Evolutionary conservation across 1,140 invertebrate species (phyloP).

Genomic region (Hylyphantes graminicola): DNA sequence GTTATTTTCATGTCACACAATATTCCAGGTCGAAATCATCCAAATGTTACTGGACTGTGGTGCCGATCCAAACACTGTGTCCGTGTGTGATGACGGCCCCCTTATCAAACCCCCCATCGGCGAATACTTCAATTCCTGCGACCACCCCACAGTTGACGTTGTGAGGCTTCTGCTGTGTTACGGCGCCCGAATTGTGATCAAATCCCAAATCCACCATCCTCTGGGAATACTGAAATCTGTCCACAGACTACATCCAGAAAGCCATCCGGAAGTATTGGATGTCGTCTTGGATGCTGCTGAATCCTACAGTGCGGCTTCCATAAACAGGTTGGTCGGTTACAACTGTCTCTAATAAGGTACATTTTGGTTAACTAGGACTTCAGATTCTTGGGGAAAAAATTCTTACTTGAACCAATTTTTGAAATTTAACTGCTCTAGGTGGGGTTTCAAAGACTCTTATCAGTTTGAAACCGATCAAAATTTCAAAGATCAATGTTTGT

Average conservation of each 20-base stretch:
- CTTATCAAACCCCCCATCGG: constrained; percentile 77
- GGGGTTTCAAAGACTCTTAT: no score
- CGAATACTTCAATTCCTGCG: constrained; percentile 84
- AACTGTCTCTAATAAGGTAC: no score
- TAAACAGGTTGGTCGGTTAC: constrained; percentile 67
- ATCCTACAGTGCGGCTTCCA: constrained; percentile 79
- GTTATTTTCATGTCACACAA: not conserved
- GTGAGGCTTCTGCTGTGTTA: constrained; percentile 80
- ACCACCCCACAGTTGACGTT: constrained; percentile 76
- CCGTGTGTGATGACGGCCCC: constrained; percentile 70
- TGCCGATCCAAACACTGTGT: constrained; percentile 84
- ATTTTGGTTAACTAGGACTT: no score
- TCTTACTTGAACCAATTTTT: no score
- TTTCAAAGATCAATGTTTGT: no score
- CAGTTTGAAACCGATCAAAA: no score
- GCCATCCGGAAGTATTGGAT: constrained; percentile 76
- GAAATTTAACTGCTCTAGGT: no score
- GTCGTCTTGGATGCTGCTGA: constrained; percentile 80
- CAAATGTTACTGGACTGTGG: constrained; percentile 79
- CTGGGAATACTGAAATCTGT: constrained; percentile 83
- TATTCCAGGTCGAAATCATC: constrained; percentile 68
- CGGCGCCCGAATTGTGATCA: constrained; percentile 73
- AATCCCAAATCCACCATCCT: constrained; percentile 82
- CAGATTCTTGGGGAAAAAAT: no score
- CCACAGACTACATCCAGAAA: constrained; percentile 73